phyloP scores from a whole-genome alignment of 2,888 invertebrate genomes.

The Copidosoma aretas region DNA sequence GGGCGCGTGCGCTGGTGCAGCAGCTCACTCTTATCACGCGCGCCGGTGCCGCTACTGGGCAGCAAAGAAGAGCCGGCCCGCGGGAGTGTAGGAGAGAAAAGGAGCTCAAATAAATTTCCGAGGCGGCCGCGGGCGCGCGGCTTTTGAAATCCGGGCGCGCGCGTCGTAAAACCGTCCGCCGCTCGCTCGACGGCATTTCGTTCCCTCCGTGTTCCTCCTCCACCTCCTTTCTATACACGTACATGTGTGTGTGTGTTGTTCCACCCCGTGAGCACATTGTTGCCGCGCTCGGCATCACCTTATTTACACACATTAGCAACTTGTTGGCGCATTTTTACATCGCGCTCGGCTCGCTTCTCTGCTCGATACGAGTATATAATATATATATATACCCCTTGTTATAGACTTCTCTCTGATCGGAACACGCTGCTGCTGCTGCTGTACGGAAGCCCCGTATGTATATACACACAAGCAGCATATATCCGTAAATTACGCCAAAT shows the following conservation, averaged over 20 bases:
- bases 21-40: conserved; percentile 22
- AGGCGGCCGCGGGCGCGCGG: conserved; percentile 4
- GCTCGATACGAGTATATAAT: background rate
- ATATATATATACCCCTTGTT: too few relatives aligned
- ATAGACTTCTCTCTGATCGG: too few relatives aligned
- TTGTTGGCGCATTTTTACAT: conserved; percentile 1
- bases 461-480: background rate
- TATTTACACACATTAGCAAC: conserved; percentile 19
- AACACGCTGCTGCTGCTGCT: too few relatives aligned
- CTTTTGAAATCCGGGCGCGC: too few relatives aligned
- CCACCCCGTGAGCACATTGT: too few relatives aligned
- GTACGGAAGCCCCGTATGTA: too few relatives aligned
- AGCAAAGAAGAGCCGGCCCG: background rate
- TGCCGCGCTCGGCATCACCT: background rate
- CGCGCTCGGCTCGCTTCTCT: background rate
- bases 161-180: conserved; percentile 38
- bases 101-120: conserved; percentile 29
- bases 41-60: conserved; percentile 3
- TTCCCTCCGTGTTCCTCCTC: conserved; percentile 17
- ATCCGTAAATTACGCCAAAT: conserved; percentile 58
- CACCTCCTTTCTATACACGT: too few relatives aligned
- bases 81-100: too few relatives aligned
- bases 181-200: conserved; percentile 18
- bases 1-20: too few relatives aligned
- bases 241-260: too few relatives aligned